phyloP scores from a whole-genome alignment of 2,888 invertebrate genomes.

The Pterostichus madidus region DNA sequence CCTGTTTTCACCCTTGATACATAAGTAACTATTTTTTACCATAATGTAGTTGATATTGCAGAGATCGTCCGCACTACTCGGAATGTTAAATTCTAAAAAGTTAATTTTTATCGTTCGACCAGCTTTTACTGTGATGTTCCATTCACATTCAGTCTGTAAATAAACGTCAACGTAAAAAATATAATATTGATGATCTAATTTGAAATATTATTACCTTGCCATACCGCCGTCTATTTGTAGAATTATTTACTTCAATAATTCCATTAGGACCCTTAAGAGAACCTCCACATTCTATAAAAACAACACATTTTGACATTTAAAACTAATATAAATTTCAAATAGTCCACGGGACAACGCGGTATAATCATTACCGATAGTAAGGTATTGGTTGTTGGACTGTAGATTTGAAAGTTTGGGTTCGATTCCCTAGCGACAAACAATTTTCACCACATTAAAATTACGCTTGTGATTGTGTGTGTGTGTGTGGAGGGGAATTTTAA shows the following conservation, averaged over 20 bases:
- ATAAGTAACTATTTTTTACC: conserved; percentile 71
- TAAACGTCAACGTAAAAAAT: not conserved
- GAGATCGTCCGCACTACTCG: conserved; percentile 74
- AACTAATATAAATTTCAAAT: too few relatives aligned
- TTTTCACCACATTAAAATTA: too few relatives aligned
- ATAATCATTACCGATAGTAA: too few relatives aligned
- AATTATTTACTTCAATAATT: conserved; percentile 76
- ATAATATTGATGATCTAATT: not conserved
- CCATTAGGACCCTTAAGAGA: conserved; percentile 81
- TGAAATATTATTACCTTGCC: too few relatives aligned
- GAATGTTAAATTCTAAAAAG: conserved; percentile 82
- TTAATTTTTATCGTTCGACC: conserved; percentile 85
- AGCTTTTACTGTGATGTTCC: conserved; percentile 86
- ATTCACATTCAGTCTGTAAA: conserved; percentile 81
- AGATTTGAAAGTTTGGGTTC: too few relatives aligned
- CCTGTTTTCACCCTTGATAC: too few relatives aligned
- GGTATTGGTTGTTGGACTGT: too few relatives aligned
- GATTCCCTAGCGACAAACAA: too few relatives aligned
- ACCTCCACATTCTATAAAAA: conserved; percentile 84
- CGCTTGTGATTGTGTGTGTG: too few relatives aligned
- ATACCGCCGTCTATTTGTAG: not conserved
- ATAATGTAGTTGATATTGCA: conserved; percentile 76
- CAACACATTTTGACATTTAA: not conserved
- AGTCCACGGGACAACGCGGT: too few relatives aligned
- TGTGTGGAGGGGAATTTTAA: too few relatives aligned